Evolutionary conservation across 2,797 vertebrate genomes (phyloP).

Genomic region (Amphiprion clarkii): DNA sequence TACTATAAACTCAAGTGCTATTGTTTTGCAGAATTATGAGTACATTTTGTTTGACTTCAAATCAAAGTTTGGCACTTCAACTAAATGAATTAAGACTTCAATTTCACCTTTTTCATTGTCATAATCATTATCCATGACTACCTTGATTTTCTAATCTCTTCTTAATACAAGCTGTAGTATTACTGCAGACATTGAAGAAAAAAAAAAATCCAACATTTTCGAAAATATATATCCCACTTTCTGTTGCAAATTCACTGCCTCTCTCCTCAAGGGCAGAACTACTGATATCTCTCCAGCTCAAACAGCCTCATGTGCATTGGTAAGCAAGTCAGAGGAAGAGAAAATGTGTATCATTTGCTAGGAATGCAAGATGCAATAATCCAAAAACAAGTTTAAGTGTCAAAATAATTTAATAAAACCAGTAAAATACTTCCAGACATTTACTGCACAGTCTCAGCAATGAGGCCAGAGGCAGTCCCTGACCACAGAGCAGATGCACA

Average conservation of each 20-base stretch:
- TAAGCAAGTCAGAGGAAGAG: neutral
- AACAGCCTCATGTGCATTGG: neutral
- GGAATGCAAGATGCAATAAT: neutral
- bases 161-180: neutral
- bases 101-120: neutral
- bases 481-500: neutral
- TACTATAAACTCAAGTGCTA: neutral
- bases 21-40: neutral
- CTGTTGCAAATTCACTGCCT: neutral
- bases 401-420: slow-evolving; percentile 6
- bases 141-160: neutral
- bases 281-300: too few species aligned
- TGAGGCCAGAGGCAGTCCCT: neutral
- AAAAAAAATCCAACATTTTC: neutral
- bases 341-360: slow-evolving; percentile 2
- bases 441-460: neutral
- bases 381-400: neutral
- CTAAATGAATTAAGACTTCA: neutral
- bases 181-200: neutral
- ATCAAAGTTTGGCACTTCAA: neutral
- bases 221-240: neutral
- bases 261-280: too few species aligned
- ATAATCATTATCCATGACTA: neutral
- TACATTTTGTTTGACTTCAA: too few species aligned
- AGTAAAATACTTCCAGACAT: neutral